These are phyloP conservation scores for Drosophila quadrilineata DNA, from an alignment of 1,140 invertebrate species.

Conservation along the genomic window DNA sequence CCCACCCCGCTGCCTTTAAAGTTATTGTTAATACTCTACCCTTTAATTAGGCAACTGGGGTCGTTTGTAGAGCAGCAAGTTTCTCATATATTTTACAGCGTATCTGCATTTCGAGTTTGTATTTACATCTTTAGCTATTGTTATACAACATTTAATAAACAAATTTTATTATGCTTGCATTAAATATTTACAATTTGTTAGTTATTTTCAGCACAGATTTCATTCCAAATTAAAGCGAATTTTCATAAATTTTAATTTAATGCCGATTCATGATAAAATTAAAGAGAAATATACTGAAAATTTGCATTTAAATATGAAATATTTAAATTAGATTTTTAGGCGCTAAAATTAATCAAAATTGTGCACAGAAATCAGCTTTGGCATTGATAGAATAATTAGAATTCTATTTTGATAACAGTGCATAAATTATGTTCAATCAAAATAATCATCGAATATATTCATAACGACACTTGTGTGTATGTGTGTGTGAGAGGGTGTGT, in stretches of 20 bases:
- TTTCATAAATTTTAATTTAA: too few relatives aligned
- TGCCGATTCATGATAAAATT: too few relatives aligned
- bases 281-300: constrained; percentile 5
- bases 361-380: constrained; percentile 20
- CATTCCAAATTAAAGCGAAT: too few relatives aligned
- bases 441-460: constrained; percentile 2
- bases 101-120: not conserved
- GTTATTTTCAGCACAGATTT: too few relatives aligned
- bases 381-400: constrained; percentile 42
- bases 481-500: not conserved
- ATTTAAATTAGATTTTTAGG: constrained; percentile 2
- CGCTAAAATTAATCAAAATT: constrained; percentile 33
- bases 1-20: too few relatives aligned
- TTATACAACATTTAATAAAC: not conserved
- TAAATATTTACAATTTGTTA: constrained; percentile 10
- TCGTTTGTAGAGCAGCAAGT: too few relatives aligned
- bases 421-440: constrained; percentile 41
- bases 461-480: not conserved
- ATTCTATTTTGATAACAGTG: constrained; percentile 7
- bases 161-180: not conserved
- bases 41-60: too few relatives aligned
- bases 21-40: not conserved
- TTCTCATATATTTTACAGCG: not conserved
- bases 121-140: not conserved
- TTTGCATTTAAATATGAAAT: constrained; percentile 19